Percentiles rank a stretch among this genome's conserved stretches.
These are phyloP conservation scores for Agonopterix alstromeriana DNA, from an alignment of 2,888 invertebrate genomes.

Conservation along the genomic window DNA sequence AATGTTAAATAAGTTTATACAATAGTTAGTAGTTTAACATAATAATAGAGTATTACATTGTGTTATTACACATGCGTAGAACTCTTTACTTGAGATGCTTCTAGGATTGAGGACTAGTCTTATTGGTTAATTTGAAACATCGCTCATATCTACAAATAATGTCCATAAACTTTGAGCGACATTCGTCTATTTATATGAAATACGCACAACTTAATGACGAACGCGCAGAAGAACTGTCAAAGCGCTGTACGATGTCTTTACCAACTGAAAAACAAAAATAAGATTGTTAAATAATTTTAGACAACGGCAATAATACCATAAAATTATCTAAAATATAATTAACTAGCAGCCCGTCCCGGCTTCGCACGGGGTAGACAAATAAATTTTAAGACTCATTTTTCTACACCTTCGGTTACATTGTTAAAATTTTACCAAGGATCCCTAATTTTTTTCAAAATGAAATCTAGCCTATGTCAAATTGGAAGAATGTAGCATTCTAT, in stretches of 20 bases:
- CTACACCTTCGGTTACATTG: no score
- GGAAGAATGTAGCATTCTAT: no score
- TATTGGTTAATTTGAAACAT: slow-evolving; percentile 6
- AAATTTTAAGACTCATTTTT: no score
- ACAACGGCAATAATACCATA: no score
- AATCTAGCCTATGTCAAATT: no score
- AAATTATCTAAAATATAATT: no score
- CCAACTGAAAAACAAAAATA: slow-evolving; percentile 43
- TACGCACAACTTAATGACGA: slow-evolving; percentile 8
- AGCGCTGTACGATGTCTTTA: slow-evolving; percentile 63
- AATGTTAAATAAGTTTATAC: slow-evolving; percentile 35
- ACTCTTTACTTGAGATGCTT: no score
- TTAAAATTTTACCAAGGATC: no score
- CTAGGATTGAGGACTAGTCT: no score
- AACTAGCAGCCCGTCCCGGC: no score
- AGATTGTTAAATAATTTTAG: background rate
- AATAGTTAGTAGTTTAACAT: slow-evolving; percentile 30
- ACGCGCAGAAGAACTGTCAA: slow-evolving; percentile 51
- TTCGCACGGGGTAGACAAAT: no score
- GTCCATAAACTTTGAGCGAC: background rate
- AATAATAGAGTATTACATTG: slow-evolving; percentile 18
- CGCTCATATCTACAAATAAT: slow-evolving; percentile 1
- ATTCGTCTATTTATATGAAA: background rate
- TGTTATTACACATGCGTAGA: background rate
- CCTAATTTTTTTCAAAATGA: no score